Evolutionary conservation across 2,113 vertebrate genomes (phyloP).

Genomic region (Phaethon lepturus): DNA sequence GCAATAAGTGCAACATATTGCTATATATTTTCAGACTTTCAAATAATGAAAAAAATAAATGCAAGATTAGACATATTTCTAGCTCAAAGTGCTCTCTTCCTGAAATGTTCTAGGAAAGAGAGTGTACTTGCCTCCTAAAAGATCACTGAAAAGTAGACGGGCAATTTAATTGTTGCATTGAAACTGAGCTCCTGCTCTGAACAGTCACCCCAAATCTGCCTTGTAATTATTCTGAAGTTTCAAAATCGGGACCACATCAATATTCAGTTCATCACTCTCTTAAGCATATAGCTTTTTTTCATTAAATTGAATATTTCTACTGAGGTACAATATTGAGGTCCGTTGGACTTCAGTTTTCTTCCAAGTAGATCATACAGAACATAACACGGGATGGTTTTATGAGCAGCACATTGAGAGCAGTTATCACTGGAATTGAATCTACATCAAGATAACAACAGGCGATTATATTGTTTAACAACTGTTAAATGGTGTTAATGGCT

Average conservation of each 20-base stretch:
- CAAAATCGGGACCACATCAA: background rate
- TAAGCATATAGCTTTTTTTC: background rate
- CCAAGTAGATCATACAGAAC: background rate
- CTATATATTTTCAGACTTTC: background rate
- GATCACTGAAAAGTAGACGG: background rate
- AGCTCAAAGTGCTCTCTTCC: background rate
- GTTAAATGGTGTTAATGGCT: slow-evolving; percentile 45
- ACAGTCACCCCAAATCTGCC: background rate
- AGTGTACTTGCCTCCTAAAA: background rate
- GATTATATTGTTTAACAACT: slow-evolving; percentile 50
- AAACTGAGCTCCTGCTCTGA: background rate
- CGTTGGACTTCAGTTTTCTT: background rate
- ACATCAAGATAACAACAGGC: slow-evolving; percentile 28
- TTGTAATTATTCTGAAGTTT: background rate
- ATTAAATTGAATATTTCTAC: slow-evolving; percentile 1
- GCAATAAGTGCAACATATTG: background rate
- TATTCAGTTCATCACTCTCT: background rate
- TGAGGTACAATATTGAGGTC: background rate
- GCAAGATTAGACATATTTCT: background rate
- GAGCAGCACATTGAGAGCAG: slow-evolving; percentile 4
- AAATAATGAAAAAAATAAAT: background rate
- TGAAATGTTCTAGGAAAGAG: background rate
- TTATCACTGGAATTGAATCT: slow-evolving; percentile 26
- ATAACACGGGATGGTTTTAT: background rate
- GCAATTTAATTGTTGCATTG: background rate